Evolutionary conservation across 1,140 invertebrate species (phyloP), one percentile per base, ranked within the genome.

Genomic region (Helicoverpa zea): DNA sequence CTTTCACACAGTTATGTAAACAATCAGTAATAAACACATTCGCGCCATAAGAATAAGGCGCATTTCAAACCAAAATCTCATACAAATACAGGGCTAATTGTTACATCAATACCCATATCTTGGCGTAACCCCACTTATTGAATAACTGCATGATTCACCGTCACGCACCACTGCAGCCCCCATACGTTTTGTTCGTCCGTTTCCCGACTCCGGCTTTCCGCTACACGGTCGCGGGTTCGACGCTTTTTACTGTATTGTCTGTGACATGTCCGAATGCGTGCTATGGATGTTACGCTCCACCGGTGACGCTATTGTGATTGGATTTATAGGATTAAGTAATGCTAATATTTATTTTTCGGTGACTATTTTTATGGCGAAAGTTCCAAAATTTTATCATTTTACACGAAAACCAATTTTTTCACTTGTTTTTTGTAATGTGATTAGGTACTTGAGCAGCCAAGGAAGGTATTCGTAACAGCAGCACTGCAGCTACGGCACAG

Each of bases 91-190:
- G 59, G 47, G 18, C 49, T 72, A 72, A 72, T 72, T 72, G 49
- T 72, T 29, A 52, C 49, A 72, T 54, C 23, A 30, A 52, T 72
- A 52, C 89, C 80, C 84, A 86, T 88, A 87, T 84, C 86, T 86
- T 88, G 87, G 84, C 82, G 80, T 82, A 59, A 43, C 35, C 84
- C 87, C 84, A 87, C 83, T 92, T 92, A 93, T 93, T 92, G 88
- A 92, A 93, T 93, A 91, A 91, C 85, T 87, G 89, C 88, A 89
- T 92, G 91, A 92, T 87, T 92, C 91, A 93, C 86, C 81, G 56
- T 75, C 84, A 91, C 85, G 90, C 87, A 87, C 81, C 87, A 81
- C 83, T 89, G 91, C 74, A 14, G 84, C 81, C 90, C 90, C 90
- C 89, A 90, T 88, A 91, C 88, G 87, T 84, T 90, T 83, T 83